phyloP scores from a whole-genome alignment of 2,888 invertebrate genomes.

The Adela reaumurella region DNA sequence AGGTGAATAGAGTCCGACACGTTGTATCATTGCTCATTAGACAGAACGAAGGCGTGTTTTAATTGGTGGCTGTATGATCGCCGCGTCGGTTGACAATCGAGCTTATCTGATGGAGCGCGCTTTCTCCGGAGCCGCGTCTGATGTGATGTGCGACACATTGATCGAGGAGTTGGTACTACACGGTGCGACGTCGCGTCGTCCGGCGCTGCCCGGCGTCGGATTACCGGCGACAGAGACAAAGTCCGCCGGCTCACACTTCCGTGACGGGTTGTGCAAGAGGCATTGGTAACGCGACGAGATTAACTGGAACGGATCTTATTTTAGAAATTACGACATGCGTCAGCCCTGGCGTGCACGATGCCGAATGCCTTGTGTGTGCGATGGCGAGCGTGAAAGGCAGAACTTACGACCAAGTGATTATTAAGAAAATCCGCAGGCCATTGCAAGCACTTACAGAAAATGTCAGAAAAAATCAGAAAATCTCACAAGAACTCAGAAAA shows the following conservation, averaged over 20 bases:
- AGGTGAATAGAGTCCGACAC: neutral
- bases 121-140: slow-evolving; percentile 31
- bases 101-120: slow-evolving; percentile 56
- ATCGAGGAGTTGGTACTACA: no score
- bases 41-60: neutral
- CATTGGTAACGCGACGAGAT: neutral
- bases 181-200: no score
- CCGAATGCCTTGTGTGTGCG: no score
- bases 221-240: neutral
- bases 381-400: no score
- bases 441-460: no score
- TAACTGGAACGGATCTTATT: neutral
- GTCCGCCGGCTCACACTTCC: neutral
- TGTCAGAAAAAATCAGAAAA: no score
- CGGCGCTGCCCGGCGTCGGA: neutral
- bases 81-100: slow-evolving; percentile 47
- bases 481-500: no score
- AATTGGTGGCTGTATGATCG: neutral
- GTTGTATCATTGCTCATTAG: neutral
- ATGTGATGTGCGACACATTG: neutral
- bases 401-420: no score
- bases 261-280: neutral
- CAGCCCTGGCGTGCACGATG: neutral
- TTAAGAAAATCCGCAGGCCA: no score
- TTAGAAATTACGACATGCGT: neutral